Base-by-base conservation (phyloP, 2,113 vertebrate species). In the Pygoscelis antarcticus region DNA sequence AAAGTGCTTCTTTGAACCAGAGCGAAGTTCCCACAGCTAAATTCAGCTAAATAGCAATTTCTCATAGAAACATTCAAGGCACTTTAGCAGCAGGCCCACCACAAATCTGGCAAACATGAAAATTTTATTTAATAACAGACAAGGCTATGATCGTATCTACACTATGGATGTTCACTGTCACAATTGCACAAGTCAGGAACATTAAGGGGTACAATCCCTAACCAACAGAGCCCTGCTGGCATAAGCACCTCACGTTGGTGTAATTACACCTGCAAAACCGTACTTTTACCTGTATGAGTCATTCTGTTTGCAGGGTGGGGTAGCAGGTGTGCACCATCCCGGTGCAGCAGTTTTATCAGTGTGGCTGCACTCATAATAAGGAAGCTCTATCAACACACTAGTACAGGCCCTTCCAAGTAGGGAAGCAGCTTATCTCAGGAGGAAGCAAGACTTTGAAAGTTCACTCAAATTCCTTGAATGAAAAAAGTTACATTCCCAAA, bases 181-280 rank as follows among this genome's bases (percentile, higher is more conserved):
- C 29, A 46, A 27, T 0, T 60, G n/a, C 68, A 54, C 19, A 38
- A 66, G 26, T 16, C 52, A 32, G 34, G 38, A 71, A 47, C 0
- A 0, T 65, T 21, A 52, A 81, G 51, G 42, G 68, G 42, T 55
- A 47, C 29, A 49, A 21, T 2, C 49, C 42, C 36, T 9, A 1
- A 58, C 5, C 30, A 58, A 13, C 5, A 89, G 51, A 57, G 52
- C 64, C 3, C 3, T 17, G 79, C 36, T 44, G n/a, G 42, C 22
- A 4, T 5, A 16, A 68, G n/a, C 2, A 1, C 27, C 57, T 65
- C 34, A 3, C 3, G 4, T 0, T 9, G 22, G 16, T 69, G 55
- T 15, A 32, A 57, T 8, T 3, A n/a, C 27, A 64, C 12, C 74
- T 65, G 36, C 30, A 72, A 6, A 91, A 22, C 30, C 58, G 80